A percentile compares a stretch with the other conserved stretches of the same genome.
These are phyloP conservation scores for Elephantulus edwardii DNA, from an alignment of 2,113 vertebrate genomes.

Conservation along the genomic window DNA sequence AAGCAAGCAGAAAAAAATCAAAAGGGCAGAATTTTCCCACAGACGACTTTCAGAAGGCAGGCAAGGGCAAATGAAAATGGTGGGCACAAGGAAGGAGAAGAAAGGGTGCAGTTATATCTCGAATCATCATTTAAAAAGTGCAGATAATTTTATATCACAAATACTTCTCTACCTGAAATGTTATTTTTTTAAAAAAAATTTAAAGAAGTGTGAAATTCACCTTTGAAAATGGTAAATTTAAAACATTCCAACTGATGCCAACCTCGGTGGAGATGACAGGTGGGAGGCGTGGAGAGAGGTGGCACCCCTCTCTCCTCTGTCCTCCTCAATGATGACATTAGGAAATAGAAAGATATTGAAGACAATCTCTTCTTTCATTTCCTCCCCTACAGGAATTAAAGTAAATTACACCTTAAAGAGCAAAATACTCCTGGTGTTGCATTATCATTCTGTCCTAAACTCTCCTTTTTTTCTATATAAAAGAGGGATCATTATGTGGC, in stretches of 20 bases:
- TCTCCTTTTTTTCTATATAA: neutral
- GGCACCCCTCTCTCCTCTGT: neutral
- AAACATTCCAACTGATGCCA: too few relatives aligned
- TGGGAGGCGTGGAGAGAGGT: neutral
- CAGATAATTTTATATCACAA: too few relatives aligned
- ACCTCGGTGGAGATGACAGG: neutral
- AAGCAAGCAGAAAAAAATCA: too few relatives aligned
- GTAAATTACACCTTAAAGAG: neutral
- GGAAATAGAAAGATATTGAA: conserved; percentile 1
- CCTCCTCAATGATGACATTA: neutral
- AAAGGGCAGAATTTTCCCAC: too few relatives aligned
- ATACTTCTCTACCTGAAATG: too few relatives aligned
- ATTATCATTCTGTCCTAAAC: neutral
- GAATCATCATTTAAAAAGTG: too few relatives aligned
- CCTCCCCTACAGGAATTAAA: neutral
- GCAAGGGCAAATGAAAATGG: too few relatives aligned
- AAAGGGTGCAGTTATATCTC: too few relatives aligned
- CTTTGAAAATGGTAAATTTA: neutral
- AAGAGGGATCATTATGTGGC: neutral
- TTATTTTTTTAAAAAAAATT: too few relatives aligned
- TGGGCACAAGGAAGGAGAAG: too few relatives aligned
- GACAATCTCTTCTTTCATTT: neutral
- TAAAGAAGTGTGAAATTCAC: too few relatives aligned
- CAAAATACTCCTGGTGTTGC: neutral
- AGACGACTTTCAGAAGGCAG: too few relatives aligned